Base-by-base conservation (phyloP, 30 jellyfish, hydroid and myxozoan species). In the Turritopsis dohrnii region DNA sequence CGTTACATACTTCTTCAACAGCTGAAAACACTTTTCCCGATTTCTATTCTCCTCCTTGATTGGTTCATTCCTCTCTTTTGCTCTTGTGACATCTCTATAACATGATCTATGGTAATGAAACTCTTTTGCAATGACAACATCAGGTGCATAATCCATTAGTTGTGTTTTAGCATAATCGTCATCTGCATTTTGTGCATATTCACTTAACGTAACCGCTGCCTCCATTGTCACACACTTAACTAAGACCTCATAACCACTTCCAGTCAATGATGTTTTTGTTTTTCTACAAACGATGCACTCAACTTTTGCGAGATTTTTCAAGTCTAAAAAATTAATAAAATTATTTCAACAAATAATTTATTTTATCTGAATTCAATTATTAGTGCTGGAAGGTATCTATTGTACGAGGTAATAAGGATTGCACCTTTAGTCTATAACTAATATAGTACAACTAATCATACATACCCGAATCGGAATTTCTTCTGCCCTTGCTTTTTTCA, bases 201-300 rank as follows among this genome's bases (percentile, higher is more conserved):
- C n/a, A n/a, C n/a, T n/a, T n/a, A n/a, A n/a, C n/a, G n/a, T n/a
- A n/a, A n/a, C n/a, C n/a, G n/a, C n/a, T n/a, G n/a, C n/a, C n/a
- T n/a, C n/a, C n/a, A n/a, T n/a, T n/a, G n/a, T n/a, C n/a, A n/a
- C n/a, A n/a, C n/a, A n/a, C n/a, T n/a, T n/a, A n/a, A n/a, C n/a
- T n/a, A n/a, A n/a, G n/a, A n/a, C n/a, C n/a, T n/a, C n/a, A n/a
- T n/a, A n/a, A n/a, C n/a, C n/a, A n/a, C n/a, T n/a, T n/a, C n/a
- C n/a, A n/a, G n/a, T n/a, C n/a, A n/a, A n/a, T n/a, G n/a, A n/a
- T n/a, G n/a, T n/a, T n/a, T n/a, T n/a, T n/a, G n/a, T n/a, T n/a
- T n/a, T n/a, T n/a, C n/a, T n/a, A n/a, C n/a, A 84, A 21, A 84
- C 53, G 89, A 84, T 60, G 72, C 90, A 84, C 54, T 84, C 90